phyloP scores from a whole-genome alignment of 2,797 vertebrate species.

The Pristis pectinata region DNA sequence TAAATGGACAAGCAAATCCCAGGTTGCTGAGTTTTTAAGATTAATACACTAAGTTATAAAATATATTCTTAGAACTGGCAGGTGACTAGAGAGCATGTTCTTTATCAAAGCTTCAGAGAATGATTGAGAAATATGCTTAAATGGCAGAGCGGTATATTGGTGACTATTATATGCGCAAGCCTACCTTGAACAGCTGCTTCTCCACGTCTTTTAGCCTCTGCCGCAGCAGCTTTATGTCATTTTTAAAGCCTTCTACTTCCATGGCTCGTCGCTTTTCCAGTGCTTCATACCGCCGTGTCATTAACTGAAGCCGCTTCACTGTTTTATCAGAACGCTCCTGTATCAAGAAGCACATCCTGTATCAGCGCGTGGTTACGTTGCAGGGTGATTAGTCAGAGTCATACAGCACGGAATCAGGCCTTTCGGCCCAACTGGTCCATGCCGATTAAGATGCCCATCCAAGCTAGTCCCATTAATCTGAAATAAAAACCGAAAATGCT shows the following conservation, averaged over 20 bases:
- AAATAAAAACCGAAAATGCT: too few relatives aligned
- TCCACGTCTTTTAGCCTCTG: conserved; percentile 87
- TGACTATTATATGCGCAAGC: neutral
- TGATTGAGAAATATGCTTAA: neutral
- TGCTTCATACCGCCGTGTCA: conserved; percentile 84
- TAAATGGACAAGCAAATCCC: too few relatives aligned
- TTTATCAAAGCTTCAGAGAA: neutral
- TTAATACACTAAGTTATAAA: too few relatives aligned
- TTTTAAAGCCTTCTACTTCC: conserved; percentile 91
- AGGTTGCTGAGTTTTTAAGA: neutral
- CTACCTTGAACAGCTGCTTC: conserved; percentile 83
- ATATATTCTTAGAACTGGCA: neutral
- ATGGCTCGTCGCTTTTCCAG: conserved; percentile 78
- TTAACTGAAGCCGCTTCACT: conserved; percentile 76
- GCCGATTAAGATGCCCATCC: too few relatives aligned
- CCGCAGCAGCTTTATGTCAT: conserved; percentile 77
- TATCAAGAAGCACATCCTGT: neutral
- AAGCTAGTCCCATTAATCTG: too few relatives aligned
- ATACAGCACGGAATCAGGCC: too few relatives aligned
- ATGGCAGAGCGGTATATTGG: neutral
- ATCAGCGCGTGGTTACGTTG: neutral
- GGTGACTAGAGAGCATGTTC: neutral
- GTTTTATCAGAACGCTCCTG: conserved; percentile 87
- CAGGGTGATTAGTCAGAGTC: too few relatives aligned
- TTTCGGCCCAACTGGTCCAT: too few relatives aligned